Percentiles rank a stretch among this genome's conserved stretches.
These are phyloP conservation scores for Drosophila navojoa DNA, from an alignment of 1,140 invertebrate genomes.

Conservation along the genomic window DNA sequence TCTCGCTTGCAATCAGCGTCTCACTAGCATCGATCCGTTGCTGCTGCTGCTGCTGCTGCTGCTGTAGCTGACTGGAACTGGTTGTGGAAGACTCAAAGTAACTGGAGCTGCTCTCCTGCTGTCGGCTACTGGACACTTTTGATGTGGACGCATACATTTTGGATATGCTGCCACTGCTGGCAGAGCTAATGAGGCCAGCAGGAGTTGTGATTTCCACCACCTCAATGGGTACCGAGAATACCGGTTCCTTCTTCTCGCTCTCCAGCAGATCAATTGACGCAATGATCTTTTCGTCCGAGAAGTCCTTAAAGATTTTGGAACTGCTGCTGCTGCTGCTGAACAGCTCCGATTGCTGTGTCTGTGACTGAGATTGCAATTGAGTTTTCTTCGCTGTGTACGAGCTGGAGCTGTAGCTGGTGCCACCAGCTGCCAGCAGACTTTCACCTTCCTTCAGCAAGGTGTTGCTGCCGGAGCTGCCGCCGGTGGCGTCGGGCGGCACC, in stretches of 20 bases:
- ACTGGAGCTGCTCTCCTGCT: conserved; percentile 57
- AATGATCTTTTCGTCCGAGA: conserved; percentile 70
- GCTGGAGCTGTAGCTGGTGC: conserved; percentile 60
- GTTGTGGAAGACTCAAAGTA: conserved; percentile 70
- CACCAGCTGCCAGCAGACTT: conserved; percentile 33
- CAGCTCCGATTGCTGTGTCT: conserved; percentile 60
- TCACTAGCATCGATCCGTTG: conserved; percentile 55
- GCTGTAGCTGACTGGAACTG: conserved; percentile 59
- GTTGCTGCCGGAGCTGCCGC: neutral
- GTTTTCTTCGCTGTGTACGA: conserved; percentile 38
- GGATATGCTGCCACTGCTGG: conserved; percentile 64
- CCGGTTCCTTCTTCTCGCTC: conserved; percentile 78
- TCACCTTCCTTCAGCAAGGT: neutral
- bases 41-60: conserved; percentile 21
- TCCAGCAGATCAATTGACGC: conserved; percentile 79
- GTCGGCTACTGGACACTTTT: conserved; percentile 47
- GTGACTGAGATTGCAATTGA: conserved; percentile 48
- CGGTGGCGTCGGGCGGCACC: neutral
- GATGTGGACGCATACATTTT: conserved; percentile 68
- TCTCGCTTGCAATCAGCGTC: conserved; percentile 74
- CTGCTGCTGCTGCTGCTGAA: conserved; percentile 52
- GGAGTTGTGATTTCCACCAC: conserved; percentile 72
- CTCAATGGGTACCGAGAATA: conserved; percentile 80
- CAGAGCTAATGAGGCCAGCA: conserved; percentile 36
- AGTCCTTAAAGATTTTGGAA: conserved; percentile 63